Evolutionary conservation across 2,113 vertebrate genomes (phyloP).

Genomic region (Caloenas nicobarica): DNA sequence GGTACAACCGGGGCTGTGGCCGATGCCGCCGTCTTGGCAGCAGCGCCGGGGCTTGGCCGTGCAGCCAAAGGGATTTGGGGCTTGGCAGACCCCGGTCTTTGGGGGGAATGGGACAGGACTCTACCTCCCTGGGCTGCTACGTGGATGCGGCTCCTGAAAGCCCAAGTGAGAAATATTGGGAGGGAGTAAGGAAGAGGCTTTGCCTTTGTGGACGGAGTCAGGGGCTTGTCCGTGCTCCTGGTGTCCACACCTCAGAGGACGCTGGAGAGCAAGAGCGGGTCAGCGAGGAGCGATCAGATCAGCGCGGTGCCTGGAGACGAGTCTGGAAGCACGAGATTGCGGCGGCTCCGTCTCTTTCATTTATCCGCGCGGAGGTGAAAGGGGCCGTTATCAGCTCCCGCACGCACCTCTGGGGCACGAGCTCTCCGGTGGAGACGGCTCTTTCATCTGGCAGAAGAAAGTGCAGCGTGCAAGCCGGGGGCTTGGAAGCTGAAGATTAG

Average conservation of each 20-base stretch:
- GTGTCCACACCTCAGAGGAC: not conserved
- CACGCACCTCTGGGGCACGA: not conserved
- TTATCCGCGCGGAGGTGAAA: not conserved
- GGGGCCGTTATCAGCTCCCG: not conserved
- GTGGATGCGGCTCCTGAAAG: not conserved
- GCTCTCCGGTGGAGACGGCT: not conserved
- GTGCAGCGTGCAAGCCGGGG: not conserved
- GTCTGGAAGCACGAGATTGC: not conserved
- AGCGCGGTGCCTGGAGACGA: not conserved
- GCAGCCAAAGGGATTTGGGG: rapidly evolving
- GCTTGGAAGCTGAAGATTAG: not conserved
- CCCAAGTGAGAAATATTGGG: not conserved
- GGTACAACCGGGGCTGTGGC: not conserved
- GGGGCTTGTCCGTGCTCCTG: rapidly evolving
- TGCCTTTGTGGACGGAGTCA: rapidly evolving
- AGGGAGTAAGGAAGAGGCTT: not conserved
- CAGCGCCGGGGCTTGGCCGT: rapidly evolving
- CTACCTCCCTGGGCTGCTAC: not conserved
- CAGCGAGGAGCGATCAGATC: not conserved
- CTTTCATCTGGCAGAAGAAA: constrained; percentile 10
- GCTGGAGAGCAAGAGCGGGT: not conserved
- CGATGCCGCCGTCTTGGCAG: rapidly evolving
- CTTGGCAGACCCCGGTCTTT: not conserved
- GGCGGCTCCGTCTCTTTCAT: not conserved
- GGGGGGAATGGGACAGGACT: rapidly evolving